Evolutionary conservation across 2,797 vertebrate species (phyloP), one percentile per base, ranked within the genome.

Genomic region (Myioborus miniatus): DNA sequence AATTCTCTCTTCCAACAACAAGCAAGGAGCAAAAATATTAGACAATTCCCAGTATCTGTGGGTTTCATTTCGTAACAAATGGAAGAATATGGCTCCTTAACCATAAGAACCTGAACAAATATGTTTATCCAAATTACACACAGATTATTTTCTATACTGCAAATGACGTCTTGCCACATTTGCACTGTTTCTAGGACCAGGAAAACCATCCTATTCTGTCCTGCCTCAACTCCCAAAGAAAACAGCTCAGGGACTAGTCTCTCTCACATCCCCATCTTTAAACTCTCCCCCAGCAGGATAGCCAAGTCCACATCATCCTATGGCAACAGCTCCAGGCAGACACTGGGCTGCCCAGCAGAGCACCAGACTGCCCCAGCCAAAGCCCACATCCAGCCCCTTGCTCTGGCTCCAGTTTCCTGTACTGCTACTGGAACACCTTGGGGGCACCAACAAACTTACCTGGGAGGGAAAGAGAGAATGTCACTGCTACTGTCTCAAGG

Each of bases 281-380:
- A 69, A 43, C 4, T 65, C 27, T 58, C 23, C n/a, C 30, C 9
- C 0, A 0, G 15, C 39, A 83, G n/a, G 10, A 37, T 3, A n/a
- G 7, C 16, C 15, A 78, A 81, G 23, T 34, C 6, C 41, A 64
- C 44, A 79, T 17, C 1, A 2, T 10, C 11, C 37, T 15, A 52
- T 0, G 1, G 32, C 37, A 79, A 15, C 12, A 78, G 20, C 8
- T 22, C 19, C 9, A 24, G 30, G 43, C 9, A n/a, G 43, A 32
- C 2, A 9, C 11, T 15, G 22, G 12, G 46, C 15, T 83, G 46
- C 32, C 11, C 6, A 7, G 70, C 18, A 53, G 26, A 72, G 29
- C 34, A 30, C 29, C 19, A 1, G 2, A 21, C 27, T 56, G 24
- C 17, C 43, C 60, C 6, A 4, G 23, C 6, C 64, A 56, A 58